Conservation (phyloP, 2,888 invertebrate species). For the Erynnis tages region DNA sequence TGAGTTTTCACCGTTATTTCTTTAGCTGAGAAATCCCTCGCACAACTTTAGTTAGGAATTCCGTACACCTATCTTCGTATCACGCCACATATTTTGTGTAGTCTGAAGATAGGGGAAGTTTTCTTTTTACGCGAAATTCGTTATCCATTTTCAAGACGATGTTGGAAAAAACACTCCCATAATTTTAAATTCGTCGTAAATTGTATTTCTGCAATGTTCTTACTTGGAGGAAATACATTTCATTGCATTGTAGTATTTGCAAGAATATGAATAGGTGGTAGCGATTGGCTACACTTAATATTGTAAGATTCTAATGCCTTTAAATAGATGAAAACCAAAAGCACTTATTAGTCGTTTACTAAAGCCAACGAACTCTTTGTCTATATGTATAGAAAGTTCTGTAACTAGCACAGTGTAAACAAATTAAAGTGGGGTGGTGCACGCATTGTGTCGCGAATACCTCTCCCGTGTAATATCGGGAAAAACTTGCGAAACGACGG, state of each 20-base stretch:
- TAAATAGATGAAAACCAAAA: too few species aligned
- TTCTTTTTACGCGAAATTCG: conserved; percentile 50
- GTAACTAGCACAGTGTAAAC: conserved; percentile 40
- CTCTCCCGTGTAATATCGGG: conserved; percentile 73
- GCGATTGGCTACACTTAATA: neutral
- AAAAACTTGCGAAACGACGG: conserved; percentile 71
- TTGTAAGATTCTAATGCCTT: neutral
- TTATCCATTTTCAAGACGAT: conserved; percentile 38
- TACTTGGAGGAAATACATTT: conserved; percentile 6
- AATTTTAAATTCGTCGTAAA: conserved; percentile 28
- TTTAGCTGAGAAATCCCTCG: conserved; percentile 60
- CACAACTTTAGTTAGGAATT: conserved; percentile 68
- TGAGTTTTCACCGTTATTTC: conserved; percentile 63
- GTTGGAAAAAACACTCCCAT: conserved; percentile 32
- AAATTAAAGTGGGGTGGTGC: conserved; percentile 43
- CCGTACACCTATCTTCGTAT: conserved; percentile 65
- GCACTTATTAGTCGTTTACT: too few species aligned
- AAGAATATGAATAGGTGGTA: neutral
- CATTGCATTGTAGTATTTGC: neutral
- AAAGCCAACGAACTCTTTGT: too few species aligned
- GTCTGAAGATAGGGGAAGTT: conserved; percentile 53
- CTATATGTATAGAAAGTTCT: too few species aligned
- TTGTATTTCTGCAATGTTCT: conserved; percentile 25
- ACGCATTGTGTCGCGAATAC: conserved; percentile 53
- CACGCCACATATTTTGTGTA: conserved; percentile 65